Base-by-base conservation (phyloP, 2,113 vertebrate genomes). In the Tapirus terrestris region DNA sequence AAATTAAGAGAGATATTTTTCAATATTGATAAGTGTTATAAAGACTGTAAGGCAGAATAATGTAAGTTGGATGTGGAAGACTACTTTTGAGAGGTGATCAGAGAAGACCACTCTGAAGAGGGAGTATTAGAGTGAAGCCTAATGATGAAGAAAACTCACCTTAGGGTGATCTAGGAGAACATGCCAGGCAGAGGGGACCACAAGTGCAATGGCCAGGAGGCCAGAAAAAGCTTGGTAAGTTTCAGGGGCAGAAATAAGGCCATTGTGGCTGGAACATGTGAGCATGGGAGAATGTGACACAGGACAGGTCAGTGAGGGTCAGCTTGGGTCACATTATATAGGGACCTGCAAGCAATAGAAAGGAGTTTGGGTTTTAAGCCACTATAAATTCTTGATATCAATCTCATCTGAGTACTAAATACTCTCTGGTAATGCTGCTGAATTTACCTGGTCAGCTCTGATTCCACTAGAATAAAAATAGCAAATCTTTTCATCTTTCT, bases 41-140 rank as follows among this genome's bases (percentile, higher is more conserved):
- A 51, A 65, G 25, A 67, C 33, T 36, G 5, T 39, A 39, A 48
- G 43, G n/a, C 2, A 8, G 43, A 76, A 45, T 13, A 21, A 2
- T 27, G 0, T 3, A 7, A 1, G 25, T n/a, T 81, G 20, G 18
- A 5, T 17, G 1, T 48, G 39, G 16, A 81, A 18, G 16, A 9
- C 27, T 58, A 9, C 39, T 58, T 67, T 31, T 25, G 17, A 75
- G 73, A 84, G 25, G 21, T 16, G 39, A 25, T 51, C 39, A 75
- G 36, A 45, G 23, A 45, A n/a, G 67, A 80, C 4, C 9, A 67
- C 36, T 79, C 53, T 43, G 23, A 86, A 60, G 29, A 43, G 63
- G 45, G 31, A 56, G 39, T 33, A 80, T 72, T 21, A 72, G 60
- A 58, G 8, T 7, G 23, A 70, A 63, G 25, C 33, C 33, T 21